Evolutionary conservation across 2,797 vertebrate species (phyloP).

Genomic region (Argyrosomus regius): DNA sequence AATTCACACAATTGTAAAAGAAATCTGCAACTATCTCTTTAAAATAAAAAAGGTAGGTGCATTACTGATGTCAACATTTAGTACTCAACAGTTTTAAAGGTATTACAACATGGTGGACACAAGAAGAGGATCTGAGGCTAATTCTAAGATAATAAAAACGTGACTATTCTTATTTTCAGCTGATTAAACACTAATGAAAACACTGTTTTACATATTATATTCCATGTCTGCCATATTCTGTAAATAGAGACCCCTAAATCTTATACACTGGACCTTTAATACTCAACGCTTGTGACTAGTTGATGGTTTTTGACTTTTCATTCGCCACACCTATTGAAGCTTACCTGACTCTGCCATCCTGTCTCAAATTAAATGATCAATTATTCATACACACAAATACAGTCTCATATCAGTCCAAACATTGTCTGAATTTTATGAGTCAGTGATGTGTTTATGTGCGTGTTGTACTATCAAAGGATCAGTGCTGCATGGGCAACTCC

Average conservation of each 20-base stretch:
- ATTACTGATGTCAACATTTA: background rate
- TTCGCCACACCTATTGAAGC: background rate
- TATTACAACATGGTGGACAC: no score
- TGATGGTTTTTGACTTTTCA: background rate
- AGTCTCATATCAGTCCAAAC: constrained; percentile 11
- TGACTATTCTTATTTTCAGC: no score
- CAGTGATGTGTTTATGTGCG: constrained; percentile 7
- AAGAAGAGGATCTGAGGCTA: no score
- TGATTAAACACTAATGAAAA: no score
- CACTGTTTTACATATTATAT: no score
- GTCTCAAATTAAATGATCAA: constrained; percentile 7
- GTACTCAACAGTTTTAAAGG: no score
- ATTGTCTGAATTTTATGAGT: background rate
- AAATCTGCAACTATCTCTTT: background rate
- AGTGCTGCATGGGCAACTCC: constrained; percentile 22
- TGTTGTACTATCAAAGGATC: constrained; percentile 11
- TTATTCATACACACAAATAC: constrained; percentile 13
- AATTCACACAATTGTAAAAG: background rate
- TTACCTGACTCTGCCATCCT: background rate
- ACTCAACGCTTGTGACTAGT: no score
- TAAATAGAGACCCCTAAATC: no score
- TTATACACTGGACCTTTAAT: no score
- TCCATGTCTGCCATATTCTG: no score
- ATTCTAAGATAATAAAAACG: no score
- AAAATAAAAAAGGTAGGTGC: background rate